Evolutionary conservation across 2,888 invertebrate species (phyloP), one percentile per base, ranked within the genome.

Genomic region (Drosophila multiciliata): DNA sequence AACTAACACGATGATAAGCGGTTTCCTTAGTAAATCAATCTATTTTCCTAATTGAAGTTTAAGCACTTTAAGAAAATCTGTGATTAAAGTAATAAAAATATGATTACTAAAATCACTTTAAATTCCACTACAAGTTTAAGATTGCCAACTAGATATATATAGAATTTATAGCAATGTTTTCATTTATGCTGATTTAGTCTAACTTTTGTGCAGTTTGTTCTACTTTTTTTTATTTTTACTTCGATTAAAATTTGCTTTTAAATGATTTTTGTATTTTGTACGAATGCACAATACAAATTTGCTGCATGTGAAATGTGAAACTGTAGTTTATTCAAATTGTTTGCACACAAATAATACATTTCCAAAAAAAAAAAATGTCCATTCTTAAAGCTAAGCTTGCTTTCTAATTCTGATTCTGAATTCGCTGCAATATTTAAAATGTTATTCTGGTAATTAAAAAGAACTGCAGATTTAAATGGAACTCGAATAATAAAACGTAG

Each of bases 391-490:
- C 2, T 2, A 4, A 2, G 4, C 8, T 15, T 8, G 15, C 8
- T 23, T 15, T 4, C 23, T 15, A 15, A 23, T 15, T 23, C 23
- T 15, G 23, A 23, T 15, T 23, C 15, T 23, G 8, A 1, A 23
- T 45, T 7, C 15, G 20, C 15, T 8, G 0, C 1, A 15, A 45
- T 15, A 15, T 23, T 45, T 15, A 5, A 26, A 49, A 17, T 23
- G 11, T 5, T 9, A 66, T 58, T 61, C 50, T 68, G 87, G 83
- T 73, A 70, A 75, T 86, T 80, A 83, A 82, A 82, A 75, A 75
- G 29, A 57, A 55, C 55, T 54, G 42, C 69, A 75, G 66, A 71
- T 82, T 80, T 76, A 66, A 75, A 62, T 55, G 48, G 7, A 53
- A 64, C 12, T 8, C 66, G 69, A 54, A 63, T 74, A 65, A 15